A percentile compares a stretch with the other conserved stretches of the same genome.
Conservation (phyloP, 2,888 invertebrate species). For the Coleophora flavipennella region DNA sequence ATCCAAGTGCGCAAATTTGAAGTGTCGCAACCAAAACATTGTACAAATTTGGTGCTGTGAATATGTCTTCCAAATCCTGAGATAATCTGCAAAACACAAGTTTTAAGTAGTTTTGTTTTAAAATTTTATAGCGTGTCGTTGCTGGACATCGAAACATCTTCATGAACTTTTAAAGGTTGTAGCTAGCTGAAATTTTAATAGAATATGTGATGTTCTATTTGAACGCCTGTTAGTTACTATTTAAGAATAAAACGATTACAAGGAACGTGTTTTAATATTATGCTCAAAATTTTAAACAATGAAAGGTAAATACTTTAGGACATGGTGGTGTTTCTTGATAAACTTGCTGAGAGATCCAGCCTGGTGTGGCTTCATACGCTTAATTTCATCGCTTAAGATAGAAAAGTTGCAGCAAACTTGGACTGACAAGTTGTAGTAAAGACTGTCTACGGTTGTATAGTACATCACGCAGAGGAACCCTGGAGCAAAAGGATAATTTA, state of each 20-base stretch:
- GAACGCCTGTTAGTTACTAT: too few species aligned
- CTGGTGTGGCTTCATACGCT: conserved; percentile 14
- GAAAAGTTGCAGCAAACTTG: conserved; percentile 46
- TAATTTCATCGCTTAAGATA: conserved; percentile 35
- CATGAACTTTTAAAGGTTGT: too few species aligned
- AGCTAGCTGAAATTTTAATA: too few species aligned
- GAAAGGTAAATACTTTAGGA: conserved; percentile 35
- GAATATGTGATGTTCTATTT: too few species aligned
- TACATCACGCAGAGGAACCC: conserved; percentile 45
- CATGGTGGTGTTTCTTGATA: conserved; percentile 42
- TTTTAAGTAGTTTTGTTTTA: too few species aligned
- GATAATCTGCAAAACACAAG: conserved; percentile 42
- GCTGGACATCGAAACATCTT: too few species aligned
- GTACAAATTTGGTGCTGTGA: conserved; percentile 46
- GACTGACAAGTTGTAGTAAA: conserved; percentile 45
- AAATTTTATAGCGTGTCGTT: too few species aligned
- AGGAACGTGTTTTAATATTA: too few species aligned
- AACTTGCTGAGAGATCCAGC: background rate
- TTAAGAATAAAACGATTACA: too few species aligned
- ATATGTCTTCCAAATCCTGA: conserved; percentile 51
- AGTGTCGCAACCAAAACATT: conserved; percentile 51
- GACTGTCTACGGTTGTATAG: conserved; percentile 39
- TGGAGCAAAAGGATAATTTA: conserved; percentile 21
- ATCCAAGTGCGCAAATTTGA: conserved; percentile 56
- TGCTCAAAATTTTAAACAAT: background rate